Percentiles rank a stretch among this genome's conserved stretches.
Conservation (phyloP, 2,888 invertebrate species). For the Noctuana brunneofusca region DNA sequence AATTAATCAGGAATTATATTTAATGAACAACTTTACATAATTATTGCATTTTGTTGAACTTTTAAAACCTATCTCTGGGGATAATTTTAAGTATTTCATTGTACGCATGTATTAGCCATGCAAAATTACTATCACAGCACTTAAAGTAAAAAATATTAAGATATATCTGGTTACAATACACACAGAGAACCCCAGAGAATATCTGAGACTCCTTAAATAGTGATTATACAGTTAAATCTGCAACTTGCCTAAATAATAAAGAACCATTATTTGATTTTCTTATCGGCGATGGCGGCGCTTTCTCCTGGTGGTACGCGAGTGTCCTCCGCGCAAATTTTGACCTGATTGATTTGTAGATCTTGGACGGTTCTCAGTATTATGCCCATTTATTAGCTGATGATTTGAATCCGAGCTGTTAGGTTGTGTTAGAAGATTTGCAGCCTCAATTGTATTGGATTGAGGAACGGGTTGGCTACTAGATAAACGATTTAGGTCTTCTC, state of each 20-base stretch:
- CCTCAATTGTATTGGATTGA: not conserved
- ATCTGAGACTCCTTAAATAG: conserved; percentile 52
- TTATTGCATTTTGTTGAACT: conserved; percentile 47
- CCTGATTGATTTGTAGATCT: not conserved
- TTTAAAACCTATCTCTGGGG: conserved; percentile 57
- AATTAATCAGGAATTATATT: conserved; percentile 44
- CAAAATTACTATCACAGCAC: conserved; percentile 74
- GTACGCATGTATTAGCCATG: conserved; percentile 56
- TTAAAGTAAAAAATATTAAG: conserved; percentile 49
- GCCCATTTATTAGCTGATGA: conserved; percentile 28
- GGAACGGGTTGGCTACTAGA: not conserved
- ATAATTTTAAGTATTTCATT: conserved; percentile 52
- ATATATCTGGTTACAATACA: conserved; percentile 58
- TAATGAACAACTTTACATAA: conserved; percentile 11
- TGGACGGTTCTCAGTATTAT: conserved; percentile 36
- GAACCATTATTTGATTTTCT: conserved; percentile 37
- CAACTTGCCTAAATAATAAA: conserved; percentile 37
- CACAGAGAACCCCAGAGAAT: conserved; percentile 58
- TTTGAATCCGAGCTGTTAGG: not conserved
- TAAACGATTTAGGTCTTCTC: not conserved
- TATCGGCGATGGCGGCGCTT: conserved; percentile 72
- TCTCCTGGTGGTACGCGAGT: conserved; percentile 52
- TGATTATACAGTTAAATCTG: conserved; percentile 43
- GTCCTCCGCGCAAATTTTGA: conserved; percentile 41
- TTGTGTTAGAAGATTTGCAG: not conserved